A percentile compares a stretch with the other conserved stretches of the same genome.
These are phyloP conservation scores for Stenolophus ochropezus DNA, from an alignment of 2,888 invertebrate species.

Conservation along the genomic window DNA sequence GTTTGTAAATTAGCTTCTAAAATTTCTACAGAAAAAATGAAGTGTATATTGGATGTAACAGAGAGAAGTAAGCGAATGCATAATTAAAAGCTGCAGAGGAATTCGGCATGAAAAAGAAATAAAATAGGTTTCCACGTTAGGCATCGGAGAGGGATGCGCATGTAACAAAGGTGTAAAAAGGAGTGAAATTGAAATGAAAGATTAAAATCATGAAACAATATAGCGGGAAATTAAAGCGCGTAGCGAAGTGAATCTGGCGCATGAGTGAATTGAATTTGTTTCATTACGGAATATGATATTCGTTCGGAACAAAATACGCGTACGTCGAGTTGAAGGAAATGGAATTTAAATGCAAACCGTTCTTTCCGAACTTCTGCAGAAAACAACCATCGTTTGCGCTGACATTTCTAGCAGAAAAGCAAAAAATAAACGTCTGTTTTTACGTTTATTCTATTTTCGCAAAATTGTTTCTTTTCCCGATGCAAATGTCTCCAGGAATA, in stretches of 20 bases:
- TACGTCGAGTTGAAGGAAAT: conserved; percentile 35
- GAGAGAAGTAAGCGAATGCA: no score
- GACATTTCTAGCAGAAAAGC: conserved; percentile 54
- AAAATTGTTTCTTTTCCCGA: conserved; percentile 57
- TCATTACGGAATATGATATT: conserved; percentile 45
- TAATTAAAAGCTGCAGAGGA: neutral
- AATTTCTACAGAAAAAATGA: no score
- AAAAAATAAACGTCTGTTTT: conserved; percentile 54
- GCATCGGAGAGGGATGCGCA: no score
- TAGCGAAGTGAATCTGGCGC: conserved; percentile 9
- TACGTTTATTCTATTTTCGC: conserved; percentile 57
- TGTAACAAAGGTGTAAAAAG: conserved; percentile 1
- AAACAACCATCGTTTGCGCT: conserved; percentile 52
- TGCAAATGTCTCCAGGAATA: conserved; percentile 55
- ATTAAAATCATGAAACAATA: conserved; percentile 32
- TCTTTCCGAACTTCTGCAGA: conserved; percentile 55
- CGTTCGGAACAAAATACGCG: conserved; percentile 44
- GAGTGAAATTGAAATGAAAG: neutral
- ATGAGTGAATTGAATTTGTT: conserved; percentile 42
- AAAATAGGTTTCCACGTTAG: neutral
- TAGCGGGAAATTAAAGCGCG: conserved; percentile 20
- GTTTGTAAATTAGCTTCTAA: no score
- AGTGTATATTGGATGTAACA: no score
- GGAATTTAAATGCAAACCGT: conserved; percentile 55
- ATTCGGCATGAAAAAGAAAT: neutral